Conservation (phyloP, 1,140 invertebrate genomes). For the Popillia japonica region DNA sequence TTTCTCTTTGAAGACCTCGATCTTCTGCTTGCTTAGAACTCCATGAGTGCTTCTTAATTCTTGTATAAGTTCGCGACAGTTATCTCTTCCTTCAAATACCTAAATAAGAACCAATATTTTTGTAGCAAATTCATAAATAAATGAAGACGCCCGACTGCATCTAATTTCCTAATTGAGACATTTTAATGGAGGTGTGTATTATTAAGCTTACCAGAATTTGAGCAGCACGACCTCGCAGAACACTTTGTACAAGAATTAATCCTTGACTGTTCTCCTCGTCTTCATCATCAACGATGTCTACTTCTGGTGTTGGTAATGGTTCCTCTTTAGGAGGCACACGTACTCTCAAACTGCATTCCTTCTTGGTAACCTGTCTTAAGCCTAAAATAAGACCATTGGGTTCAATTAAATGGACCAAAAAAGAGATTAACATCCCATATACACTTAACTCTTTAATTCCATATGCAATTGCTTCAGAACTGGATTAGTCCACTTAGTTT, state of each 20-base stretch:
- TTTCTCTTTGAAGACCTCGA: conserved; percentile 62
- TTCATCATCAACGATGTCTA: conserved; percentile 62
- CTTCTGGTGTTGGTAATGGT: conserved; percentile 66
- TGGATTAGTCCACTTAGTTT: conserved; percentile 70
- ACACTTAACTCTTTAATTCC: conserved; percentile 65
- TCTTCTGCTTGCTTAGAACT: conserved; percentile 64
- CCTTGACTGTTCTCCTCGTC: conserved; percentile 68
- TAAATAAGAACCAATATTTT: conserved; percentile 54
- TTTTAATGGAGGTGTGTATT: too few species aligned
- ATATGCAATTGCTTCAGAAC: conserved; percentile 66
- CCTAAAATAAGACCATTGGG: too few species aligned
- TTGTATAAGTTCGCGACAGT: conserved; percentile 72
- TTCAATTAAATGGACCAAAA: too few species aligned
- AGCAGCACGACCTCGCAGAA: conserved; percentile 72
- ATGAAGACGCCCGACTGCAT: not conserved
- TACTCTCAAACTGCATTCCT: conserved; percentile 45
- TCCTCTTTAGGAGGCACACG: conserved; percentile 41
- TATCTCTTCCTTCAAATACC: conserved; percentile 75
- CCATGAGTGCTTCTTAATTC: conserved; percentile 72
- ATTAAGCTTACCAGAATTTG: conserved; percentile 68
- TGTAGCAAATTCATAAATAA: not conserved
- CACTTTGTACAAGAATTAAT: conserved; percentile 69
- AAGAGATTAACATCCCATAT: too few species aligned
- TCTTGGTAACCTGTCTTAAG: conserved; percentile 33
- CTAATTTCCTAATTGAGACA: too few species aligned